Conservation (phyloP, 2,797 vertebrate species). For the Coreius guichenoti region DNA sequence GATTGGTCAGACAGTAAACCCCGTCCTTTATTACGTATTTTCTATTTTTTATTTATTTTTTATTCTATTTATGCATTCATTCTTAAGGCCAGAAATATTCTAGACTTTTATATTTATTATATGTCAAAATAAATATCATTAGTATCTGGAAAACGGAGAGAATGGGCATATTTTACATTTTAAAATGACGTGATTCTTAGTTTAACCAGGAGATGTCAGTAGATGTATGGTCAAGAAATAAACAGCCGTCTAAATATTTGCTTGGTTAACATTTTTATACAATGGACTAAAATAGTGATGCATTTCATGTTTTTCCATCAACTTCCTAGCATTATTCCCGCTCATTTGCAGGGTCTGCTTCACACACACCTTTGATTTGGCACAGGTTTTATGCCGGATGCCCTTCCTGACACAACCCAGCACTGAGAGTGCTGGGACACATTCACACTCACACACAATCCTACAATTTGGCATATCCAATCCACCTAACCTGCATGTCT, state of each 20-base stretch:
- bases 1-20: conserved; percentile 3
- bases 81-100: neutral
- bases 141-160: neutral
- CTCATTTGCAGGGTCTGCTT: too few relatives aligned
- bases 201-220: conserved; percentile 38
- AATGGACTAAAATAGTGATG: too few relatives aligned
- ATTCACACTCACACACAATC: too few relatives aligned
- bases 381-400: too few relatives aligned
- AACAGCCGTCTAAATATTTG: neutral
- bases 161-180: neutral
- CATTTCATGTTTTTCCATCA: neutral
- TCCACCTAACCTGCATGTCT: too few relatives aligned
- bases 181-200: neutral
- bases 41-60: neutral
- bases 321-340: too few relatives aligned
- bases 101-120: neutral
- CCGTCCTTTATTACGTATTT: neutral
- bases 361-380: too few relatives aligned
- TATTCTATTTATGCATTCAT: neutral
- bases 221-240: neutral
- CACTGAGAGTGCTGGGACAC: too few relatives aligned
- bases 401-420: too few relatives aligned
- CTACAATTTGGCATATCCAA: too few relatives aligned
- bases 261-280: neutral
- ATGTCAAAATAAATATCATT: neutral